Base-by-base conservation (phyloP, 2,888 invertebrate species). In the Plutella xylostella region DNA sequence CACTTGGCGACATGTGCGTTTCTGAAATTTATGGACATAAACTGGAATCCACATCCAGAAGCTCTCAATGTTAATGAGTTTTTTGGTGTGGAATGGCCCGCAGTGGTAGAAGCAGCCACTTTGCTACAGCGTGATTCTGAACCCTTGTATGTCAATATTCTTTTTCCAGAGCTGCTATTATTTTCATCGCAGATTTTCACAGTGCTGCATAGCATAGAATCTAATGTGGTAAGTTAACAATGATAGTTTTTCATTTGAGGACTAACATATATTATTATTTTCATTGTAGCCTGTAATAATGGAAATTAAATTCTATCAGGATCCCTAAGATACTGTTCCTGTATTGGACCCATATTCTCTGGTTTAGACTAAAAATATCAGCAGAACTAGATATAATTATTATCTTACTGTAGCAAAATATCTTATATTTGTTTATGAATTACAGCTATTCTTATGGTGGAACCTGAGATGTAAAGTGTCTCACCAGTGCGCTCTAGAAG, bases 401-500 rank as follows among this genome's bases (percentile, higher is more conserved):
- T n/a, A n/a, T n/a, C n/a, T n/a, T n/a, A n/a, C n/a, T n/a, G n/a
- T n/a, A n/a, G n/a, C n/a, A n/a, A n/a, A n/a, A n/a, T n/a, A n/a
- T n/a, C n/a, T n/a, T n/a, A n/a, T n/a, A n/a, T n/a, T n/a, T n/a
- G n/a, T n/a, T n/a, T n/a, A n/a, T 45, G 22, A 21, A 20, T 43
- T 25, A 5, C 54, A 83, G 83, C 45, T 82, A 9, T 58, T 77
- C 45, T 51, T 85, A 22, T 91, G 90, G 91, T 94, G 94, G 96
- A 73, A 86, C 51, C 82, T 95, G 59, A 86, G 96, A 55, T 80
- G 88, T 44, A 83, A 92, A 55, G 86, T 88, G 39, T 67, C 91
- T 7, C 94, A 95, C 63, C 96, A 96, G 65, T 84, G 87, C 54
- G 72, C 90, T 25, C 65, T 96, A 12, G 92, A 94, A 55, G 94